Evolutionary conservation across 1,140 invertebrate genomes (phyloP), one percentile per base, ranked within the genome.

Genomic region (Sesamia nonagrioides): DNA sequence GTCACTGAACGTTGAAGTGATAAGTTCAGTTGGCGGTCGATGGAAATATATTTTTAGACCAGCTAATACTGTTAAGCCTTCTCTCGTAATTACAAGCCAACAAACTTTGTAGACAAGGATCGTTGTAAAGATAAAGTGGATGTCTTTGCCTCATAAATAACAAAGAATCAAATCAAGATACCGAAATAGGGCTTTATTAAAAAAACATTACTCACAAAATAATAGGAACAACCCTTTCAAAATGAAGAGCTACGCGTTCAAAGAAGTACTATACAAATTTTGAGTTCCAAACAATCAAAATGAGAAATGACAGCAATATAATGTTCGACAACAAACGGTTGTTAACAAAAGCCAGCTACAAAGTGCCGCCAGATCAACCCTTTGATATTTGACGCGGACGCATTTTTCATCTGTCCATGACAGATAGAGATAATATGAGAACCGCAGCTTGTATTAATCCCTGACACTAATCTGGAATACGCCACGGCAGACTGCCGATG

Each of bases 391-490:
- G 73, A 68, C 58, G 60, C 56, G 52, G 60, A 72, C 52, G 54
- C 68, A 66, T 58, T 79, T 73, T 72, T 71, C 40, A 75, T 79
- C 76, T 79, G 79, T 54, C 37, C 48, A 42, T 15, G 60, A 80
- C 74, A 68, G 75, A 42, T 52, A 68, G 77, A 79, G 72, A 58
- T 69, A 78, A 58, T 69, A 78, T 52, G 78, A 60, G 50, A 58
- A 73, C 33, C 21, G 50, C 74, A 73, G 78, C 73, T 81, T 80
- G 79, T 81, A 83, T 82, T 82, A 84, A 84, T 82, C 74, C 81
- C 78, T 82, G 79, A 79, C 81, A 87, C 82, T 88, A 89, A 92
- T 89, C 85, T 85, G 77, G 63, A 86, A 86, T 87, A 84, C 79
- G 82, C 71, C 80, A 82, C 84, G 80, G 85, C 84, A 82, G 82